Evolutionary conservation across 2,113 vertebrate genomes (phyloP).

Genomic region (Lasiurus cinereus): DNA sequence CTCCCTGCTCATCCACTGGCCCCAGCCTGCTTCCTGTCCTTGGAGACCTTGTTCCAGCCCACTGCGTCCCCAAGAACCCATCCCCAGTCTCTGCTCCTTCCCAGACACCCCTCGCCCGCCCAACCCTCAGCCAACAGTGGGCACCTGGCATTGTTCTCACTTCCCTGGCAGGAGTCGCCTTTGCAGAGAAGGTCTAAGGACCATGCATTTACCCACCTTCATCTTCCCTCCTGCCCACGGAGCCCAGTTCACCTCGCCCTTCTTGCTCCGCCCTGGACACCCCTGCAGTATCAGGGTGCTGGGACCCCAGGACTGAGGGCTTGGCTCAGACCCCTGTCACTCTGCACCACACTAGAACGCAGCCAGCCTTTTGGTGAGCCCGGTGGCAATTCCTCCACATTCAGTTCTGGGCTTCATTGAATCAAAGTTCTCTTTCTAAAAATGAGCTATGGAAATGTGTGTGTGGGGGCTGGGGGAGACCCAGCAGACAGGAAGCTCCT

Average conservation of each 20-base stretch:
- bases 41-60: not conserved
- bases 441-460: not conserved
- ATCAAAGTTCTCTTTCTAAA: not conserved
- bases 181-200: not conserved
- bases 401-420: not conserved
- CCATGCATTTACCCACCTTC: not conserved
- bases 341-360: not conserved
- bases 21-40: not conserved
- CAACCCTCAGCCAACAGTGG: not conserved
- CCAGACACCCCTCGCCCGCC: not conserved
- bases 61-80: not conserved
- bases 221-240: not conserved
- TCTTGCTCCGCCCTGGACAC: not conserved
- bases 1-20: not conserved
- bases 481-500: not conserved
- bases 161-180: not conserved
- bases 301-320: not conserved
- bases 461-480: not conserved
- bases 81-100: fast-evolving
- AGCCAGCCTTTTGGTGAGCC: not conserved
- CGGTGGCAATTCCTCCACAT: not conserved
- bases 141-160: not conserved
- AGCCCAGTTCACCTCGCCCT: not conserved
- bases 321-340: not conserved
- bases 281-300: not conserved